These are phyloP conservation scores for Penaeus indicus DNA, from an alignment of 1,140 invertebrate genomes.

Conservation along the genomic window DNA sequence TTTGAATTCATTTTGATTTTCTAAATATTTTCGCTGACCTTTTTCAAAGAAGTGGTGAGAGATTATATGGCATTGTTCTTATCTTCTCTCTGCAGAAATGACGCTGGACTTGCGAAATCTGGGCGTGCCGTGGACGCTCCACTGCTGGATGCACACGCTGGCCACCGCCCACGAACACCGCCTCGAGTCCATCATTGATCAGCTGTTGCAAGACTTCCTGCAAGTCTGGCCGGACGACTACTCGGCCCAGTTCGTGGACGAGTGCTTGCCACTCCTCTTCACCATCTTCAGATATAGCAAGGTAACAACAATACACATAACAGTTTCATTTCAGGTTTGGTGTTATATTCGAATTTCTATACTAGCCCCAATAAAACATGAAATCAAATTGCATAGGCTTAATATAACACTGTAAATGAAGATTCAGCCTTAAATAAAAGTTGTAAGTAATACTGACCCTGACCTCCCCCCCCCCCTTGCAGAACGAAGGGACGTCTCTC, in stretches of 20 bases:
- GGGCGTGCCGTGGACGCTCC: conserved; percentile 89
- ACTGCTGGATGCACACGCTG: conserved; percentile 92
- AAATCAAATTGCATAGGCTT: background rate
- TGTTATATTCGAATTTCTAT: background rate
- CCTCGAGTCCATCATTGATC: conserved; percentile 88
- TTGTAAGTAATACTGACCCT: background rate
- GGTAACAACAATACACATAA: conserved; percentile 72
- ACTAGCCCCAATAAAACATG: background rate
- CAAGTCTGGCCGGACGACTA: conserved; percentile 88
- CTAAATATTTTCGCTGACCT: background rate
- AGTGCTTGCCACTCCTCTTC: conserved; percentile 89
- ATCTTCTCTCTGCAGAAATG: conserved; percentile 76
- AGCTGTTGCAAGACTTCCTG: conserved; percentile 89
- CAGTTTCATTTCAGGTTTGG: no score
- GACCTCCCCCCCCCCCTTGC: conserved; percentile 65
- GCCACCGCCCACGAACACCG: conserved; percentile 86
- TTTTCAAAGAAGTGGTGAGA: background rate
- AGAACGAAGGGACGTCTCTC: conserved; percentile 90
- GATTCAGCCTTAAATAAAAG: background rate
- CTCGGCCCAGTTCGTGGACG: conserved; percentile 88
- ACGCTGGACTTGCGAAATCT: conserved; percentile 86
- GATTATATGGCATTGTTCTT: background rate
- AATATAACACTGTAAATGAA: background rate
- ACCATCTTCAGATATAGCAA: conserved; percentile 92
- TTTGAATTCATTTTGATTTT: background rate